These are phyloP conservation scores for Caenorhabditis sp. DNA, from an alignment of 2,888 invertebrate genomes.

Conservation along the genomic window DNA sequence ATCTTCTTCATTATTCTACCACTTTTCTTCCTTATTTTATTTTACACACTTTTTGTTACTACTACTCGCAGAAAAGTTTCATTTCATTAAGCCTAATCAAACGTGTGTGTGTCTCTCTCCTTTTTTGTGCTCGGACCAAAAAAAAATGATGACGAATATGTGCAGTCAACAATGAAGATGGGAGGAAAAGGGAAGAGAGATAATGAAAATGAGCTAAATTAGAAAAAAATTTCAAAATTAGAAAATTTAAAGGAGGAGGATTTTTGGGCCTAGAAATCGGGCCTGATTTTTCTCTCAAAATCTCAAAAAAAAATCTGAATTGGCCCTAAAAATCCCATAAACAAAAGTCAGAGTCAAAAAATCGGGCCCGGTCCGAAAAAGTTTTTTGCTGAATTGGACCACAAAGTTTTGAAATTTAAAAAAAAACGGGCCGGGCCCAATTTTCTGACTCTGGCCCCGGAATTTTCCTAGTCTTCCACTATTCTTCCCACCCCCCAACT, in stretches of 20 bases:
- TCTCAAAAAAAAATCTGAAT: no score
- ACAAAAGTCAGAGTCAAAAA: no score
- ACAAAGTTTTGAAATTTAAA: no score
- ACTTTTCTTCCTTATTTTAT: not conserved
- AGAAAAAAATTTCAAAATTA: not conserved
- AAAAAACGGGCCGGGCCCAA: no score
- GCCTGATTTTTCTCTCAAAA: no score
- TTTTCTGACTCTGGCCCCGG: no score
- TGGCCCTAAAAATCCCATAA: no score
- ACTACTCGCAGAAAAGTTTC: constrained; percentile 6
- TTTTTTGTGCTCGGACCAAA: not conserved
- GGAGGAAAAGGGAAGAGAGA: not conserved
- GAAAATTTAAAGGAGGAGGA: no score
- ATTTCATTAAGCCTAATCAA: constrained; percentile 45
- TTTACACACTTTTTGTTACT: not conserved
- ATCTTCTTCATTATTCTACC: not conserved
- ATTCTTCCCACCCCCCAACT: not conserved
- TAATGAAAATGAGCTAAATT: not conserved
- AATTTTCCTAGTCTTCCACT: not conserved
- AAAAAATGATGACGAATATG: not conserved
- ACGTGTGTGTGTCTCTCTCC: constrained; percentile 5
- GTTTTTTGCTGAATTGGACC: no score
- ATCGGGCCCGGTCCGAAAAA: no score
- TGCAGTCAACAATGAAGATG: not conserved
- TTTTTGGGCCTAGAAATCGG: no score